Conservation (phyloP, 2,797 vertebrate genomes). For the Phoeniculus purpureus region DNA sequence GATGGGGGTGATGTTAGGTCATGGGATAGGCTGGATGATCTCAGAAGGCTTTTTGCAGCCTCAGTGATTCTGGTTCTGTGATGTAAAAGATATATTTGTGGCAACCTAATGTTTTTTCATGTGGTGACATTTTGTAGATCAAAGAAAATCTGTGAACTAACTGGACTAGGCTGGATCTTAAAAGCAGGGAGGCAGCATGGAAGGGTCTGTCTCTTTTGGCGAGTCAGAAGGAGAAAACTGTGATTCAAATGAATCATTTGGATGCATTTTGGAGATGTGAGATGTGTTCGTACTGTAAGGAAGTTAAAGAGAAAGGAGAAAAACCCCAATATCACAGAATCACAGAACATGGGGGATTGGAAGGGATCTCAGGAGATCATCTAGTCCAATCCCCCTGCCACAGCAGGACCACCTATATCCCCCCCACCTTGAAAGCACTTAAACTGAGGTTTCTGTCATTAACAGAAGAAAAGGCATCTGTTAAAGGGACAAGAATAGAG, state of each 20-base stretch:
- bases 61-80: neutral
- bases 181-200: neutral
- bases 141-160: neutral
- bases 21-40: too few relatives aligned
- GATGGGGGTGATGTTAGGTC: too few relatives aligned
- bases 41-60: too few relatives aligned
- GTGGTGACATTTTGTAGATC: neutral
- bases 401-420: too few relatives aligned
- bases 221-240: neutral
- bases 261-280: neutral
- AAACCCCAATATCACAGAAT: accelerated
- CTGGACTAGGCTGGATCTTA: neutral
- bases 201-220: neutral
- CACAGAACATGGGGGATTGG: too few relatives aligned
- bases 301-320: neutral
- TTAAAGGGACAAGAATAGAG: neutral
- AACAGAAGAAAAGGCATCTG: neutral
- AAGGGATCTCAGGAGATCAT: too few relatives aligned
- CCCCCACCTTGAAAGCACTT: neutral
- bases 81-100: neutral
- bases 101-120: neutral
- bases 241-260: neutral
- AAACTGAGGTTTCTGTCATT: neutral
- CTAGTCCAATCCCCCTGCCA: too few relatives aligned
- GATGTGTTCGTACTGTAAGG: neutral